Base-by-base conservation (phyloP, 2,113 vertebrate genomes). In the Planiliza haematocheilus region DNA sequence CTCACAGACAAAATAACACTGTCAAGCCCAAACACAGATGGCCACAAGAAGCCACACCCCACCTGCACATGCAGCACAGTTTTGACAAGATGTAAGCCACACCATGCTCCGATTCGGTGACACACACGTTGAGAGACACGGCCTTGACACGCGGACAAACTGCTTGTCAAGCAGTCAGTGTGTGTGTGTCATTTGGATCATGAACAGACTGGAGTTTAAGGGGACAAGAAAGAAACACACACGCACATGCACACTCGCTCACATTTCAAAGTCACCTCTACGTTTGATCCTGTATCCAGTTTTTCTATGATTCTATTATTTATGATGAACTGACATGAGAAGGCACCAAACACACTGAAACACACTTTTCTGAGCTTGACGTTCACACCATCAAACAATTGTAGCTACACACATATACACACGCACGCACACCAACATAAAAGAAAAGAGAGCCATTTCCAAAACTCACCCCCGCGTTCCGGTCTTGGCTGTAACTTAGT, bases 401-500 rank as follows among this genome's bases (percentile, higher is more conserved):
- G 10, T 37, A 24, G 34, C 43, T 48, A 16, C 38, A 34, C 55
- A 41, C 57, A 60, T 38, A 48, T 8, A 18, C 17, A 51, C 57
- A 70, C 37, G 24, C 37, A 57, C 24, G 14, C 16, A 63, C 36
- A 39, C 17, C 0, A 0, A 70, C n/a, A 12, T 2, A 21, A 55
- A 38, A 18, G 7, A 41, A 38, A 65, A 48, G 8, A 70, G 61
- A 52, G 30, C 52, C 7, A 55, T 36, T 49, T 42, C 57, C 30
- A 70, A 13, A 74, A 90, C 90, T 91, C 83, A 91, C 89, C 89
- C 77, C 55, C 38, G 13, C 10, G 11, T 39, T 73, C 53, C 60
- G 11, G 60, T 34, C 37, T 50, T 64, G 20, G 34, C 37, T 59
- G 4, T 53, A 75, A 74, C 17, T 73, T 48, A 51, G 67, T 30